These are phyloP conservation scores for Thunnus albacares DNA, from an alignment of 2,797 vertebrate genomes.

Conservation along the genomic window DNA sequence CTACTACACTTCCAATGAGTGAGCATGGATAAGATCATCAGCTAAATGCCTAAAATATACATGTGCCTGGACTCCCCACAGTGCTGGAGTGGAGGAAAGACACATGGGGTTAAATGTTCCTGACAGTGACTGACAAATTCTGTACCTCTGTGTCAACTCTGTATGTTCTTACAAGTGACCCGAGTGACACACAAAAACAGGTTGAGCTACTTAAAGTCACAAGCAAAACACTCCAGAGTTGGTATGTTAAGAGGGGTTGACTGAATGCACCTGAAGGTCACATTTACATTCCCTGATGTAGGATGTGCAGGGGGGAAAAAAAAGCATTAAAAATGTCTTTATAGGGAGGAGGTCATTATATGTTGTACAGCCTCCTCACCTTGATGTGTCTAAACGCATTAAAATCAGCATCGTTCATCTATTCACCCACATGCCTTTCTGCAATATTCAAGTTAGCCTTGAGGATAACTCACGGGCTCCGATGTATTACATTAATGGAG, in stretches of 20 bases:
- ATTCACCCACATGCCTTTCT: slow-evolving; percentile 3
- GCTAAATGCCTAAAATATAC: slow-evolving; percentile 37
- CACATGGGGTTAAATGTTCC: slow-evolving; percentile 10
- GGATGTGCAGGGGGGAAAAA: background rate
- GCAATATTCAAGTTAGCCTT: slow-evolving; percentile 46
- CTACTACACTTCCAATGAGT: background rate
- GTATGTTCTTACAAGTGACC: slow-evolving; percentile 44
- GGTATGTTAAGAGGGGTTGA: slow-evolving; percentile 11
- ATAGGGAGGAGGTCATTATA: background rate
- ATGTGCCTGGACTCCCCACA: slow-evolving; percentile 30
- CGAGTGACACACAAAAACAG: slow-evolving; percentile 51
- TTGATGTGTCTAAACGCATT: slow-evolving; percentile 19
- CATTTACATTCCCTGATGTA: slow-evolving; percentile 14
- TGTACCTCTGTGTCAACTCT: background rate
- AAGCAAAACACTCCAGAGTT: slow-evolving; percentile 35
- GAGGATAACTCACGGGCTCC: slow-evolving; percentile 20
- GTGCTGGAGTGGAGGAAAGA: background rate
- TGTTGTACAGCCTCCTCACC: slow-evolving; percentile 20
- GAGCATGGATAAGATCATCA: slow-evolving; percentile 31
- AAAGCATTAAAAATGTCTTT: background rate
- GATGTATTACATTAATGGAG: slow-evolving; percentile 43
- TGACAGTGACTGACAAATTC: slow-evolving; percentile 18
- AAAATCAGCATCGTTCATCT: slow-evolving; percentile 18
- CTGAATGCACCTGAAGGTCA: slow-evolving; percentile 32
- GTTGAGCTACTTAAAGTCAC: slow-evolving; percentile 54